Evolutionary conservation across 2,888 invertebrate species (phyloP).

Genomic region (Priocnemis perturbator): DNA sequence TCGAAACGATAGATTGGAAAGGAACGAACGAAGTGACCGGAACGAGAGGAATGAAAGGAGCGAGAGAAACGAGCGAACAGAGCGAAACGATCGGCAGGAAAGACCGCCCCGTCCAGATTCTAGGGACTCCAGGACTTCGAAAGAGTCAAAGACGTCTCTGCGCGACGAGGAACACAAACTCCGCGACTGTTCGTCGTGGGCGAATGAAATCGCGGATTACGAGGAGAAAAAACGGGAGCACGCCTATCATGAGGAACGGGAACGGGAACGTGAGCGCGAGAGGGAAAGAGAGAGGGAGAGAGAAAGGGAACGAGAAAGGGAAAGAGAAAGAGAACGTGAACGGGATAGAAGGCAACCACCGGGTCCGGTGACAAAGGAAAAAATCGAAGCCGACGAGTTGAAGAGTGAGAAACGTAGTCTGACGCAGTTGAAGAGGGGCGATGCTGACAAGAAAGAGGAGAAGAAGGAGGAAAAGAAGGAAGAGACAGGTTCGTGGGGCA

Average conservation of each 20-base stretch:
- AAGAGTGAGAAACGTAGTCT: constrained; percentile 76
- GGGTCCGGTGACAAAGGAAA: constrained; percentile 80
- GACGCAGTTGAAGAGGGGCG: constrained; percentile 76
- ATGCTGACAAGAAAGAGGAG: constrained; percentile 68
- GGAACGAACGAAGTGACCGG: constrained; percentile 62
- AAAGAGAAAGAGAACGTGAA: no score
- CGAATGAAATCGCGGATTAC: constrained; percentile 69
- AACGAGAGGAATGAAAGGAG: constrained; percentile 63
- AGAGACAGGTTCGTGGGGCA: constrained; percentile 76
- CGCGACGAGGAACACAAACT: constrained; percentile 68
- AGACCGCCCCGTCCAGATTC: constrained; percentile 79
- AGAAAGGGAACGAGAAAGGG: no score
- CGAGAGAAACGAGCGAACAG: constrained; percentile 56
- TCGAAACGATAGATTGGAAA: constrained; percentile 67
- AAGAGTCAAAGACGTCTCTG: constrained; percentile 76
- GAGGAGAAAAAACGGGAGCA: constrained; percentile 71
- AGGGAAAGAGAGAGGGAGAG: no score
- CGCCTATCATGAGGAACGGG: constrained; percentile 69
- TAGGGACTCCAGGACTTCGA: constrained; percentile 77
- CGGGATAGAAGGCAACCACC: constrained; percentile 76
- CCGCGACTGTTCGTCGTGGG: constrained; percentile 68
- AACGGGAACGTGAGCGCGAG: constrained; percentile 40
- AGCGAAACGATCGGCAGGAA: constrained; percentile 67
- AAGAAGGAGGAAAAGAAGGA: constrained; percentile 77
- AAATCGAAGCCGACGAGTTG: constrained; percentile 79